These are phyloP conservation scores for Eidolon helvum DNA, from an alignment of 2,113 vertebrate species.

Conservation along the genomic window DNA sequence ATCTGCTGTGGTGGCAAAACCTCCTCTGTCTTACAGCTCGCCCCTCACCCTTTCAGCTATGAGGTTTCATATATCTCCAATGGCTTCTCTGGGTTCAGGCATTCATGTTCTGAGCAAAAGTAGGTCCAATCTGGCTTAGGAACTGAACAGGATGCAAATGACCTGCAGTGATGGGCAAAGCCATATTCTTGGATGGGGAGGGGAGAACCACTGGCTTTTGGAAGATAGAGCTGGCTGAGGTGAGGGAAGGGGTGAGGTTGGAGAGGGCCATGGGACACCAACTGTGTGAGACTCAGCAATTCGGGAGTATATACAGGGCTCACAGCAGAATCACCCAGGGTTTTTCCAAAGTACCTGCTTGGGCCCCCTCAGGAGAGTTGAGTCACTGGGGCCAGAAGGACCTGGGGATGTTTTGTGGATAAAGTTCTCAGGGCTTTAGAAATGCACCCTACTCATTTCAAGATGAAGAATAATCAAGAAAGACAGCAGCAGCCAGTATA, in stretches of 20 bases:
- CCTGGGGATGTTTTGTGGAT: not conserved
- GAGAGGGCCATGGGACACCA: not conserved
- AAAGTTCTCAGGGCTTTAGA: not conserved
- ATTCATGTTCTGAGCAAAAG: not conserved
- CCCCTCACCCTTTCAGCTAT: not conserved
- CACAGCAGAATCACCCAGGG: not conserved
- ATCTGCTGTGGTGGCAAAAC: not conserved
- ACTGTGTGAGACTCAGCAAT: not conserved
- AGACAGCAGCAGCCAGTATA: not conserved
- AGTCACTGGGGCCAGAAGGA: not conserved
- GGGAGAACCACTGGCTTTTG: not conserved
- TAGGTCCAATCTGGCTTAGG: too few relatives aligned
- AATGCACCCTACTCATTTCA: not conserved
- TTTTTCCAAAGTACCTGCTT: not conserved
- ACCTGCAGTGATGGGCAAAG: not conserved
- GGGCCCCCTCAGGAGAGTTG: not conserved
- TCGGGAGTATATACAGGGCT: not conserved
- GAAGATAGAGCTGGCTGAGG: not conserved
- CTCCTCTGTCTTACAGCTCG: not conserved
- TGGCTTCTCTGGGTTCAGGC: not conserved
- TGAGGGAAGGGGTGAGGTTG: accelerated
- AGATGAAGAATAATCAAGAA: not conserved
- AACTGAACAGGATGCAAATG: not conserved
- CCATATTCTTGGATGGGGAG: not conserved
- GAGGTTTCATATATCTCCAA: not conserved